Conservation (phyloP, 2,113 vertebrate genomes). For the Helogale parvula region DNA sequence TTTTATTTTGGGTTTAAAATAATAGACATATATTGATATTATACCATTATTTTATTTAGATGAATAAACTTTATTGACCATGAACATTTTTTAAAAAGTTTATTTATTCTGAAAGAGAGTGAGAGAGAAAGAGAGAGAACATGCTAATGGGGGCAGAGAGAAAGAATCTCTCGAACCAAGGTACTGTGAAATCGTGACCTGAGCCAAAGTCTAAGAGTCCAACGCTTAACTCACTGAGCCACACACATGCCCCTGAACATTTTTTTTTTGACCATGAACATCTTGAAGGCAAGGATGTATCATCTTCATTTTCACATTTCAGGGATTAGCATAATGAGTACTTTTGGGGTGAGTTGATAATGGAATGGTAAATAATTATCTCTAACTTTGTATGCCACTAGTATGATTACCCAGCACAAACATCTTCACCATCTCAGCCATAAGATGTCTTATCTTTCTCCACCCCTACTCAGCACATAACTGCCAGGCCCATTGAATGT, state of each 20-base stretch:
- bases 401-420: background rate
- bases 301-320: background rate
- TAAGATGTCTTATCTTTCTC: background rate
- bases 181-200: too few species aligned
- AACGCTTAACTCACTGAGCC: too few species aligned
- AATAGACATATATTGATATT: background rate
- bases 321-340: background rate
- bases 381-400: background rate
- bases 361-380: background rate
- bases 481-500: background rate
- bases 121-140: too few species aligned
- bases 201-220: too few species aligned
- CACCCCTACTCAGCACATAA: background rate
- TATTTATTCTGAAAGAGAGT: too few species aligned
- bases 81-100: background rate
- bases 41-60: background rate
- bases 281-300: background rate
- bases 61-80: background rate
- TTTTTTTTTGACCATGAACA: background rate
- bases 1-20: background rate
- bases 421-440: background rate
- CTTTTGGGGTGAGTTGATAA: background rate
- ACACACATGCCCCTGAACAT: too few species aligned
- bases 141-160: too few species aligned
- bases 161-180: too few species aligned